Base-by-base conservation (phyloP, 2,113 vertebrate species). In the Cynocephalus volans region DNA sequence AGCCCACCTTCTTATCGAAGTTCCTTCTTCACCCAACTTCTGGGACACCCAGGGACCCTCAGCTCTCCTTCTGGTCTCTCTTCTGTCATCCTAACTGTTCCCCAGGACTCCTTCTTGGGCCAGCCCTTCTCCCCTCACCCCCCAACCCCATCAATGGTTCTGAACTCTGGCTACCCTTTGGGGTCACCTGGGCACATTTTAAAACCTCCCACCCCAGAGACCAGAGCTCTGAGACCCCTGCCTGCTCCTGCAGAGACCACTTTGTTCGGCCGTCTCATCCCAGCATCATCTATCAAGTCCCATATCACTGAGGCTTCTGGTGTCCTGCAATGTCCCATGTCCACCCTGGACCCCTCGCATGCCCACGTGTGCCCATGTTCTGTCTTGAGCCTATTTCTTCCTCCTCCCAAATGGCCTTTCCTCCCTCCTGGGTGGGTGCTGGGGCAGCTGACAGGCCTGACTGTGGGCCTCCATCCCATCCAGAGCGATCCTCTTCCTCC, bases 311-410 rank as follows among this genome's bases (percentile, higher is more conserved):
- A 28, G 41, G 52, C 19, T 14, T 88, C 79, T 73, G 19, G 3
- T 0, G 10, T 50, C 15, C 2, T 28, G 28, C 2, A 41, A 41
- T 8, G 18, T 18, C 48, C 41, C 33, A 11, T 0, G 15, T 7
- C 31, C 26, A 11, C 10, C 18, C 67, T 33, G 24, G 56, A 5
- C 5, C 2, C 45, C 21, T 77, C 45, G 69, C 11, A 10, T 33
- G 6, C 13, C 17, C 3, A 1, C 33, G 6, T 36, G 19, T n/a
- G 65, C 23, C 60, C 50, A 69, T 36, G 33, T 70, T 65, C 19
- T 62, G 45, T 69, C 26, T 19, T 1, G 7, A 31, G 54, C n/a
- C 26, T 52, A 1, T 28, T 41, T 41, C 41, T 67, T 56, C 2
- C 7, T 5, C 36, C n/a, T 56, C 14, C 11, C 31, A n/a, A 69